phyloP scores from a whole-genome alignment of 2,113 vertebrate species.

The Zeus faber region DNA sequence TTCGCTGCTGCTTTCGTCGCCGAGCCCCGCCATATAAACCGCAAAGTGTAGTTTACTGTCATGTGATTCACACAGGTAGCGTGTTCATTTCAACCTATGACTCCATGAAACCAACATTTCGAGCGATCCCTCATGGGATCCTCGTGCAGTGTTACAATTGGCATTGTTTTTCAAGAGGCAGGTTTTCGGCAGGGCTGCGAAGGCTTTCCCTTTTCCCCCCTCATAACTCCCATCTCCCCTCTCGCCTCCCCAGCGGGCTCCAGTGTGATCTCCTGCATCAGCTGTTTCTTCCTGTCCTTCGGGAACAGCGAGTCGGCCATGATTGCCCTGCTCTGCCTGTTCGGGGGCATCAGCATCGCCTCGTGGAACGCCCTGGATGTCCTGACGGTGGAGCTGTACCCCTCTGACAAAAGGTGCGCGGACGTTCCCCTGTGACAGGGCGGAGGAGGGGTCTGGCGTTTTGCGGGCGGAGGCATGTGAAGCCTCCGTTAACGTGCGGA shows the following conservation, averaged over 20 bases:
- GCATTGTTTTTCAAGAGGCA: no score
- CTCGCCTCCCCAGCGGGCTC: slow-evolving; percentile 81
- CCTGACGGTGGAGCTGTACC: slow-evolving; percentile 95
- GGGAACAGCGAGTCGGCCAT: slow-evolving; percentile 98
- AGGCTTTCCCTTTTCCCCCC: neutral
- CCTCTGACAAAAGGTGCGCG: slow-evolving; percentile 96
- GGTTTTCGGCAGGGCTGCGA: no score
- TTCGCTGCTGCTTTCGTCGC: no score
- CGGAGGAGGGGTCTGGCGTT: neutral
- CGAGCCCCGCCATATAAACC: no score
- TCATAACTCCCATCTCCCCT: neutral
- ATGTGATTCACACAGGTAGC: no score
- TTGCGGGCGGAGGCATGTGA: neutral
- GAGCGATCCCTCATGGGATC: no score
- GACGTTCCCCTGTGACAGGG: slow-evolving; percentile 2
- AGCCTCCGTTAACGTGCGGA: no score
- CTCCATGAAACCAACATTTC: no score
- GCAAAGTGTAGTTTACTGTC: no score
- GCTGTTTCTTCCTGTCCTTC: slow-evolving; percentile 97
- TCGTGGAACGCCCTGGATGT: slow-evolving; percentile 96
- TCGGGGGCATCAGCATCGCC: slow-evolving; percentile 96
- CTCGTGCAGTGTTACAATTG: no score
- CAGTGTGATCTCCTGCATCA: slow-evolving; percentile 94
- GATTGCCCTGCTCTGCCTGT: slow-evolving; percentile 96
- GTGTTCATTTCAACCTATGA: no score